Base-by-base conservation (phyloP, 2,888 invertebrate species). In the Drosophila histrio region DNA sequence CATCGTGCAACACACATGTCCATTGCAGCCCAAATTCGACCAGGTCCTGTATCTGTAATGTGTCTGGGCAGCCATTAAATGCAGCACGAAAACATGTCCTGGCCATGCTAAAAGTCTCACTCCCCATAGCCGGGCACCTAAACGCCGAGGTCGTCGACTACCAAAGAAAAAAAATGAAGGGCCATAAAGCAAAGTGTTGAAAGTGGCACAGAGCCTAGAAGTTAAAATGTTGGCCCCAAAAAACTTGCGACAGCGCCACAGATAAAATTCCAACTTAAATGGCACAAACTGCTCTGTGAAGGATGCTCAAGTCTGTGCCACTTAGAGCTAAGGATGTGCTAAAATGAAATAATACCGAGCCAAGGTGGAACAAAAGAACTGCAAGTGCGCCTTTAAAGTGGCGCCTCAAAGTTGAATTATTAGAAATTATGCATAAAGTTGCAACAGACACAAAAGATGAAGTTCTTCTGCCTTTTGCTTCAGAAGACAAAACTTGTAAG, bases 161-260 rank as follows among this genome's bases (percentile, higher is more conserved):
- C 64, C 26, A 38, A 36, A 26, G 46, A 41, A 4, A 39, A 28
- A 28, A 21, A 17, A 41, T 38, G 57, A 54, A 47, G 28, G 49
- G 52, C 56, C 84, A 80, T 84, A 81, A 87, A 77, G 66, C 84
- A 87, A 74, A 71, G 63, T 75, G 78, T 77, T 75, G 65, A 72
- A 84, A 74, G 63, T 80, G 71, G 65, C 64, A 53, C 74, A 83
- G 59, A 66, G 87, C 78, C 87, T 66, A 83, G 65, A 86, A 87
- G 77, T 64, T 71, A 70, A 62, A 74, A 66, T 62, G 63, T 49
- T 70, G 60, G 41, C 39, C 36, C 36, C 13, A 64, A 66, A 83
- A 67, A 68, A 68, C 64, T 83, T 84, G 72, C 72, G 57, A 58
- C 69, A 63, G 57, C 47, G 57, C 49, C 41, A 60, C 62, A 66